A percentile compares a stretch with the other conserved stretches of the same genome.
These are phyloP conservation scores for Zelleria hepariella DNA, from an alignment of 2,888 invertebrate species.

Conservation along the genomic window DNA sequence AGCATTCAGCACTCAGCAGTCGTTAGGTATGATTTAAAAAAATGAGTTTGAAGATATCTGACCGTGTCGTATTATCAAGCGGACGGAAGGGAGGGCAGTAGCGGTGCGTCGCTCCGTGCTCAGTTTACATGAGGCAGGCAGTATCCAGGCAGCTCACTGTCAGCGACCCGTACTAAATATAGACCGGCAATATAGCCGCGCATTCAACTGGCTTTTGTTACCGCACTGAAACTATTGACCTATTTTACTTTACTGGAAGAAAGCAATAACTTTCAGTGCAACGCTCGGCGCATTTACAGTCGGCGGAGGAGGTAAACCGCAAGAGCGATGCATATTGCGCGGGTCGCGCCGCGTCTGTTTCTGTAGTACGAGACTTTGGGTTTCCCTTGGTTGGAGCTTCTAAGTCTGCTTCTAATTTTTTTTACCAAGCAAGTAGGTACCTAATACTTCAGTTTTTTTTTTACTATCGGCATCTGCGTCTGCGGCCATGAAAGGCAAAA, in stretches of 20 bases:
- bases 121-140: slow-evolving; percentile 7
- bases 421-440: neutral
- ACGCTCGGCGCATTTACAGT: slow-evolving; percentile 49
- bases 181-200: slow-evolving; percentile 41
- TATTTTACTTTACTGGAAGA: slow-evolving; percentile 69
- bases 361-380: neutral
- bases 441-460: no score
- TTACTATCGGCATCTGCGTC: no score
- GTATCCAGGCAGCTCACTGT: slow-evolving; percentile 21
- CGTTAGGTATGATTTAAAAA: neutral
- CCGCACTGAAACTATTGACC: slow-evolving; percentile 71
- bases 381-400: no score
- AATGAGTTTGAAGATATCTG: neutral
- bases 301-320: slow-evolving; percentile 7
- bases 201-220: slow-evolving; percentile 66
- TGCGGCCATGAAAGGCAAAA: no score
- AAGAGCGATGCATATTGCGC: neutral
- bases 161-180: slow-evolving; percentile 49
- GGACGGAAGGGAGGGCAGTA: neutral
- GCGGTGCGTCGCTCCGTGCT: neutral
- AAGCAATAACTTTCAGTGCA: slow-evolving; percentile 69
- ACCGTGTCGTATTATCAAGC: neutral
- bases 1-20: no score
- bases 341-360: neutral
- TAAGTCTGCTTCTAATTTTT: no score